Evolutionary conservation across 2,888 invertebrate genomes (phyloP).

Genomic region (Petrolisthes cinctipes): DNA sequence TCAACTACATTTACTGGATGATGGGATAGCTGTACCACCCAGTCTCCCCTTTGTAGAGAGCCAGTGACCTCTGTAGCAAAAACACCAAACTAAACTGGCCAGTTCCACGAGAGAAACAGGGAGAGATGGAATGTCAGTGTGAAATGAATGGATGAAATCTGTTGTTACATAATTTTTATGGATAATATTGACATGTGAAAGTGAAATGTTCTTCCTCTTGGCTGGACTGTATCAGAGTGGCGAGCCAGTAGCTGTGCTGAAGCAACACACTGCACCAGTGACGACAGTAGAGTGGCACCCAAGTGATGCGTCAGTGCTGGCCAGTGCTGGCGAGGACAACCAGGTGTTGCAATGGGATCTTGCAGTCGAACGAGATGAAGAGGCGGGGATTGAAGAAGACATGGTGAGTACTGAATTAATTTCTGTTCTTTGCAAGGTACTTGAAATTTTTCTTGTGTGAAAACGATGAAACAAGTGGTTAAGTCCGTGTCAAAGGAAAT

Average conservation of each 20-base stretch:
- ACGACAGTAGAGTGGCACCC: constrained; percentile 99
- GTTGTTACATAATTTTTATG: no score
- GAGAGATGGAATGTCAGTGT: no score
- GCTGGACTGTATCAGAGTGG: constrained; percentile 67
- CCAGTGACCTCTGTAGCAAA: no score
- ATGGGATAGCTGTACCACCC: no score
- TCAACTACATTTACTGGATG: no score
- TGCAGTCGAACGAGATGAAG: constrained; percentile 85
- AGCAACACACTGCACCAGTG: constrained; percentile 92
- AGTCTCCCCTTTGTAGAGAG: no score
- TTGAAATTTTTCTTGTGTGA: neutral
- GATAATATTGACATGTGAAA: no score
- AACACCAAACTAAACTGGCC: no score
- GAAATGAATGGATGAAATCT: no score
- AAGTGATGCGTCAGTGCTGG: constrained; percentile 90
- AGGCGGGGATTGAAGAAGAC: constrained; percentile 71
- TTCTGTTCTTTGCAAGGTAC: neutral
- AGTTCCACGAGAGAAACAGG: no score
- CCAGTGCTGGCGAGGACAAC: constrained; percentile 92
- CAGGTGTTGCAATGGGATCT: constrained; percentile 98
- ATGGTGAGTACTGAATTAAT: constrained; percentile 41
- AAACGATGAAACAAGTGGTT: neutral
- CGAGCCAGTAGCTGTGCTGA: constrained; percentile 90
- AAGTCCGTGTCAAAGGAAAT: neutral
- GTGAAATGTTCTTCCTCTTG: no score